Conservation (phyloP, 2,888 invertebrate species). For the Catocala fraxini region DNA sequence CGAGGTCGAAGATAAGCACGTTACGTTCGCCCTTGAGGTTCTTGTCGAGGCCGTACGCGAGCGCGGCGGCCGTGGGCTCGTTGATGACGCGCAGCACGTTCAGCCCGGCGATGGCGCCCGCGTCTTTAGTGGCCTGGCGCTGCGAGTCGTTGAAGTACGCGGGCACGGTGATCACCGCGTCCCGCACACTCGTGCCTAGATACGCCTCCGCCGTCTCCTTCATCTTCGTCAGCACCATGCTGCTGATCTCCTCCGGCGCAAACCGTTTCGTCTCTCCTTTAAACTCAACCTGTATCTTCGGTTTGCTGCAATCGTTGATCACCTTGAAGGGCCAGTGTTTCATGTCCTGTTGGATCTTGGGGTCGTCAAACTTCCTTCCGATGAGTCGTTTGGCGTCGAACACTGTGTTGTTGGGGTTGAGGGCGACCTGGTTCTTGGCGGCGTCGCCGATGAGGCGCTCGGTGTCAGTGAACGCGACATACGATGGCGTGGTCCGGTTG, state of each 20-base stretch:
- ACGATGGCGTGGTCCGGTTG: constrained; percentile 95
- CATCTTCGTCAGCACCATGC: constrained; percentile 88
- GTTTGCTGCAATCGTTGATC: constrained; percentile 89
- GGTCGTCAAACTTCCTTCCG: constrained; percentile 92
- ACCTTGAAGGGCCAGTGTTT: constrained; percentile 95
- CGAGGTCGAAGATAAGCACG: constrained; percentile 91
- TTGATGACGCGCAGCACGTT: constrained; percentile 96
- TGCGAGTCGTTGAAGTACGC: constrained; percentile 93
- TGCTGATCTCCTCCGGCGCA: constrained; percentile 91
- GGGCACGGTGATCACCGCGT: constrained; percentile 93
- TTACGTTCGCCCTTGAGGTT: constrained; percentile 91
- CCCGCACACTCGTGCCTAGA: constrained; percentile 88
- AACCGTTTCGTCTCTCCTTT: constrained; percentile 89
- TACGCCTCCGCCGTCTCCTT: constrained; percentile 92
- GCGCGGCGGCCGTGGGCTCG: constrained; percentile 95
- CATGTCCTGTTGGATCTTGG: constrained; percentile 92
- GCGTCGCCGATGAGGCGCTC: constrained; percentile 95
- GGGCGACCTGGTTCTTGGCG: constrained; percentile 94
- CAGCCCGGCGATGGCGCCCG: constrained; percentile 93
- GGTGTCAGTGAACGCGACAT: constrained; percentile 95
- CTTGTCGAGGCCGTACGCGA: constrained; percentile 94
- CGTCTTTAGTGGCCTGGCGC: constrained; percentile 95
- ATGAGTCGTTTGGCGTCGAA: constrained; percentile 93
- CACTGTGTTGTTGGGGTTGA: constrained; percentile 92
- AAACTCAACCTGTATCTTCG: constrained; percentile 90